Base-by-base conservation (phyloP, 2,797 vertebrate species). In the Garrulus glandarius region DNA sequence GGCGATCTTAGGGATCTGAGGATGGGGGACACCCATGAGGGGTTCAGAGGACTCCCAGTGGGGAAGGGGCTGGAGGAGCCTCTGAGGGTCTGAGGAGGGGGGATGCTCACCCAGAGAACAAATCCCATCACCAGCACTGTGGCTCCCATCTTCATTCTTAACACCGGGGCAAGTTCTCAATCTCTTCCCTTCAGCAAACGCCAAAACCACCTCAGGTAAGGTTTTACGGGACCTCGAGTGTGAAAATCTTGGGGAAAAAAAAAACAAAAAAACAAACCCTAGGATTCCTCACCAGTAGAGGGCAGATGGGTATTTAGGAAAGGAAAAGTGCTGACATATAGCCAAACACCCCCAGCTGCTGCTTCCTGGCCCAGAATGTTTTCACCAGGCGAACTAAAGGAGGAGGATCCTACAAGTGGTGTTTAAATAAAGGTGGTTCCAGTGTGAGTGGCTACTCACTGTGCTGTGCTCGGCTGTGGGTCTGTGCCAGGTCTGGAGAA, bases 141-240 rank as follows among this genome's bases (percentile, higher is more conserved):
- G 59, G 84, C 96, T 13, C 44, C 96, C 75, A 29, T 81, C n/a
- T 96, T 98, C 85, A 96, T 99, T 95, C 94, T 98, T 79, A 63
- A 63, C 97, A 0, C 29, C 3, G 1, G 11, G n/a, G 3, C 15
- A 20, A 37, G 2, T 91, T 90, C 97, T 99, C 22, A 52, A 98
- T 72, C 96, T 99, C 17, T 93, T 99, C 74, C 95, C 97, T 77
- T 91, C 95, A 36, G 13, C 91, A 50, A 97, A 80, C 37, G 91
- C 98, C 84, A 98, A 97, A 96, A 96, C 98, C 50, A 94, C 96
- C 86, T 93, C 98, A 96, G 98, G 99, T 99, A 95, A 12, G 21
- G 11, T 9, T 36, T 37, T 24, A 0, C 0, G 2, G 8, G 7
- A 15, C 22, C 27, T 49, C 4, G 41, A 27, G 32, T 4, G 26